These are phyloP conservation scores for Alectura lathami DNA, from an alignment of 2,113 vertebrate genomes.

Conservation along the genomic window DNA sequence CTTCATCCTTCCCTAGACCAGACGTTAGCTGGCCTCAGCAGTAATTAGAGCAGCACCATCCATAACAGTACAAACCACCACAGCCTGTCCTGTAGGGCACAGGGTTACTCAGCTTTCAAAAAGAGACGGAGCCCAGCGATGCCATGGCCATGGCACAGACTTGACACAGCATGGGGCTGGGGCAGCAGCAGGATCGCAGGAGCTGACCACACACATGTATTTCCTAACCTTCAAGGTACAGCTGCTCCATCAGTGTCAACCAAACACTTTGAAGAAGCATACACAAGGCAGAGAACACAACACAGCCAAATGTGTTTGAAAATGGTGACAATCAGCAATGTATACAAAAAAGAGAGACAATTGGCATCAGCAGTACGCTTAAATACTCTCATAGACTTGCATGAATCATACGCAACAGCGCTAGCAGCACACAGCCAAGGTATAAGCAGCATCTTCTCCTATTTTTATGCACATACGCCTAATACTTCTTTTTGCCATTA, in stretches of 20 bases:
- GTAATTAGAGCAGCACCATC: not conserved
- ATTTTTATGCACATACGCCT: not conserved
- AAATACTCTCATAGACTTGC: not conserved
- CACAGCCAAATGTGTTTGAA: not conserved
- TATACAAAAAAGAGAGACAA: not conserved
- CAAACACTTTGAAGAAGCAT: not conserved
- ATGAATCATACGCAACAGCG: not conserved
- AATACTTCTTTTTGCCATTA: not conserved
- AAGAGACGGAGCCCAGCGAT: not conserved
- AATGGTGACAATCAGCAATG: not conserved
- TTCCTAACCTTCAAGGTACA: not conserved
- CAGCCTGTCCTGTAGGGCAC: not conserved
- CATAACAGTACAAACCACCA: not conserved
- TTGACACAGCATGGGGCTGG: accelerated
- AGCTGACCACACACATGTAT: not conserved
- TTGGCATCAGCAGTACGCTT: not conserved
- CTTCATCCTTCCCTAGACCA: not conserved
- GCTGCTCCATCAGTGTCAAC: not conserved
- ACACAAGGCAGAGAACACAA: not conserved
- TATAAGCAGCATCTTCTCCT: not conserved
- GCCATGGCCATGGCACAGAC: not conserved
- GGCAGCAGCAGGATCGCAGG: accelerated
- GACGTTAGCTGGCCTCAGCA: not conserved
- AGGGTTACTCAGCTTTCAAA: not conserved
- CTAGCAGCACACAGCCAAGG: not conserved